Conservation (phyloP, 2,888 invertebrate genomes). For the Limnephilus lunatus region DNA sequence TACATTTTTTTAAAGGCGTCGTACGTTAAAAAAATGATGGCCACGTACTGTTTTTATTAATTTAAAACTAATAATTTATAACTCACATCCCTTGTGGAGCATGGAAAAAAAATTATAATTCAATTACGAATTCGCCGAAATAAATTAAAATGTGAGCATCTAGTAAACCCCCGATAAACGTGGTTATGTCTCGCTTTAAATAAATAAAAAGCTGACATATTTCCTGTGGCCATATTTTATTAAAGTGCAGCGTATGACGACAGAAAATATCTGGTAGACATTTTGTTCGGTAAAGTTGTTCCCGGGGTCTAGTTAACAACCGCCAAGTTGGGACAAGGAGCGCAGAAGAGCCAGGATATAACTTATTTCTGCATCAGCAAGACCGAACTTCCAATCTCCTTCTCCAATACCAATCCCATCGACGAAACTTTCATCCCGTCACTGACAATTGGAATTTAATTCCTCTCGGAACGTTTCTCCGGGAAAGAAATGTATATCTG, state of each 20-base stretch:
- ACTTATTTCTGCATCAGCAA: constrained; percentile 43
- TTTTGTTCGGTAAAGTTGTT: constrained; percentile 25
- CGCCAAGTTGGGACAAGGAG: constrained; percentile 50
- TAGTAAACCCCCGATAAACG: too few relatives aligned
- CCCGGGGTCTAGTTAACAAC: constrained; percentile 35
- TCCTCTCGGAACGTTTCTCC: neutral
- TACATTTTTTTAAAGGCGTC: too few relatives aligned
- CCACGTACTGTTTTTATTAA: too few relatives aligned
- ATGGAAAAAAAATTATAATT: too few relatives aligned
- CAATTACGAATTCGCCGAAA: too few relatives aligned
- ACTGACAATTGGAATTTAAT: constrained; percentile 3
- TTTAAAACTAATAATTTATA: too few relatives aligned
- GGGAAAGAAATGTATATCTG: too few relatives aligned
- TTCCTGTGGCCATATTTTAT: neutral
- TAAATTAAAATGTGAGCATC: too few relatives aligned
- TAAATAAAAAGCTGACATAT: neutral
- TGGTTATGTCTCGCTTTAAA: neutral
- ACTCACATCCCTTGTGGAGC: too few relatives aligned
- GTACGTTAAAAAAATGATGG: too few relatives aligned
- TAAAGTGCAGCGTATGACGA: neutral
- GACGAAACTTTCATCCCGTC: constrained; percentile 15
- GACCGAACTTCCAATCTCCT: constrained; percentile 17
- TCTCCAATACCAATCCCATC: constrained; percentile 25
- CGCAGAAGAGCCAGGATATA: constrained; percentile 26
- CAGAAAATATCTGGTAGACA: neutral